Evolutionary conservation across 2,113 vertebrate species (phyloP).

Genomic region (Heterochromis multidens): DNA sequence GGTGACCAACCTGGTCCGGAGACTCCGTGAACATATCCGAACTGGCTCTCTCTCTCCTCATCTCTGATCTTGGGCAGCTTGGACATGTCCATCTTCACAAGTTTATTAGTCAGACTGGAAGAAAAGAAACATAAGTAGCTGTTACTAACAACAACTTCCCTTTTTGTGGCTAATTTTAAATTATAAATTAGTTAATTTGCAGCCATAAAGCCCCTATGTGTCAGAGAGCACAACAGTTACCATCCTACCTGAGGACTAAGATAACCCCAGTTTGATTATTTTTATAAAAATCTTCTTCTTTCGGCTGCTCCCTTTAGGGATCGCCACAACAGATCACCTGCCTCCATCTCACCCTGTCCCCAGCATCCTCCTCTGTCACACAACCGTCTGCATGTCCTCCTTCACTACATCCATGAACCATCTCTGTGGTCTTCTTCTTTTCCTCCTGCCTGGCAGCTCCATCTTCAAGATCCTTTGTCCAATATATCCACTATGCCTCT

Average conservation of each 20-base stretch:
- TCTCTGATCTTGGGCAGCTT: conserved; percentile 92
- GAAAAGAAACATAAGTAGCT: not conserved
- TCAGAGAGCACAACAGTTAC: not conserved
- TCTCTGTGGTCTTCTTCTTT: too few species aligned
- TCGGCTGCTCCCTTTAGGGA: too few species aligned
- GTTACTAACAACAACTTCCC: not conserved
- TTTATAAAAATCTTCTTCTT: too few species aligned
- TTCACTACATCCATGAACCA: too few species aligned
- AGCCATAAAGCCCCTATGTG: not conserved
- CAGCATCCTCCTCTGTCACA: too few species aligned
- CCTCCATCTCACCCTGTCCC: too few species aligned
- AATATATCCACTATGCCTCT: too few species aligned
- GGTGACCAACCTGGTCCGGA: conserved; percentile 88
- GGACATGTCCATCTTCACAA: conserved; percentile 88
- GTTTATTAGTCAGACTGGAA: conserved; percentile 46
- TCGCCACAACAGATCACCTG: too few species aligned
- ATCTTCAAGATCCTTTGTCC: too few species aligned
- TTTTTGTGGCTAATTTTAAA: not conserved
- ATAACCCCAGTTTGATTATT: fast-evolving
- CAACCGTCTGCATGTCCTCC: too few species aligned
- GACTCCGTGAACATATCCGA: conserved; percentile 95
- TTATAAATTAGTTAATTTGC: not conserved
- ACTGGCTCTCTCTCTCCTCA: conserved; percentile 87
- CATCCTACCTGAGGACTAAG: not conserved
- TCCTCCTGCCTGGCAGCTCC: too few species aligned